Evolutionary conservation across 1,140 invertebrate species (phyloP), one percentile per base, ranked within the genome.

Genomic region (Papilio polyxenes): DNA sequence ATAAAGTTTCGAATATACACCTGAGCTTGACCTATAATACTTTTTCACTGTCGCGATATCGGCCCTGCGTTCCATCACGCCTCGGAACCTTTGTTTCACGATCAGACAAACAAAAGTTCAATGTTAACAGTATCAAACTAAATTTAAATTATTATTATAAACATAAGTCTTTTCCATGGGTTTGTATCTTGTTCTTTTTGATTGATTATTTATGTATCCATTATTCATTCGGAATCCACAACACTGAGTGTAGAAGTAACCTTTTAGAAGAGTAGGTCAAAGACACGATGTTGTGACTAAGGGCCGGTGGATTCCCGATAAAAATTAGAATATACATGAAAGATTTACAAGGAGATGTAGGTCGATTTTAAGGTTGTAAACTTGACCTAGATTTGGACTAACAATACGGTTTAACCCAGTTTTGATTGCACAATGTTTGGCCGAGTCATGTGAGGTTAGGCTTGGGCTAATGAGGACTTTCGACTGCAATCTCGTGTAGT

Each of bases 371-470:
- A 83, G 83, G 85, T 83, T 84, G 75, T 83, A 84, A 89, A 88
- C 88, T 91, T 91, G 89, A 87, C 89, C 89, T 83, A 87, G 83
- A 88, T 90, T 80, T 83, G 65, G 72, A 69, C 56, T 86, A 87
- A 89, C 85, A 89, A 87, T 88, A 85, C 83, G 82, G 82, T 89
- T 85, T 84, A 87, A 88, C 86, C 85, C 84, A 89, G 89, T 89
- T 87, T 86, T 88, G 85, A 89, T 88, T 90, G 86, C 87, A 84
- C 86, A 89, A 90, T 88, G 75, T 83, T 85, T 85, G 83, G 85
- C 84, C 85, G 88, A 87, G 82, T 87, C 85, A 85, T 85, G 81
- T 82, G 84, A 86, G 85, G 84, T 87, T 87, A 79, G 74, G 59
- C 77, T 56, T 87, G 85, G 86, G 85, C 85, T 89, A 90, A 90